phyloP scores from a whole-genome alignment of 92 coral and sea anemone species.

The Palythoa grandis region DNA sequence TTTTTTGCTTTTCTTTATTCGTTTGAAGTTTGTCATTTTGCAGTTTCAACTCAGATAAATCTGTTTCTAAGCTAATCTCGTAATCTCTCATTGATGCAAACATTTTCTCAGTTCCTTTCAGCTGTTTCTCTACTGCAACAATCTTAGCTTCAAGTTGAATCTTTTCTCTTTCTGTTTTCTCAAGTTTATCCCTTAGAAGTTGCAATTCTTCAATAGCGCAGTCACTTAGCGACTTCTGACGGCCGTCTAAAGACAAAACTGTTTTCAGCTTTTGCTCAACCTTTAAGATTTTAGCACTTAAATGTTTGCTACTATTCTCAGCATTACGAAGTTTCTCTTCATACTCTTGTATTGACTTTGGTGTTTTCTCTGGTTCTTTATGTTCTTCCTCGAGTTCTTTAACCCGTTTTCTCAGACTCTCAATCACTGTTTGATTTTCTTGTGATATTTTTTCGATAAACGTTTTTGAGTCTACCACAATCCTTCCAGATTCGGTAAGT shows the following conservation, averaged over 20 bases:
- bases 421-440: conserved; percentile 23
- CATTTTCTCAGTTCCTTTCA: conserved; percentile 57
- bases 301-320: conserved; percentile 57
- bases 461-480: conserved; percentile 65
- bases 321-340: conserved; percentile 55
- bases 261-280: conserved; percentile 59
- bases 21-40: conserved; percentile 49
- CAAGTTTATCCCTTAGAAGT: conserved; percentile 26
- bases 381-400: conserved; percentile 37
- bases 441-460: conserved; percentile 49
- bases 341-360: conserved; percentile 19
- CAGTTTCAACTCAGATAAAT: conserved; percentile 50
- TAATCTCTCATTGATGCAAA: conserved; percentile 57
- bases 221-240: conserved; percentile 14
- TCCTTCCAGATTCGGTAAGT: conserved; percentile 63
- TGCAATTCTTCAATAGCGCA: conserved; percentile 35
- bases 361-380: neutral
- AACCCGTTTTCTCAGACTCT: conserved; percentile 8
- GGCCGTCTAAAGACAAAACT: conserved; percentile 44
- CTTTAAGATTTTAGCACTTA: conserved; percentile 61
- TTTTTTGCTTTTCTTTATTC: neutral
- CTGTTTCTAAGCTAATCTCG: conserved; percentile 61
- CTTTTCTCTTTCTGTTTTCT: conserved; percentile 32
- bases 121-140: conserved; percentile 53
- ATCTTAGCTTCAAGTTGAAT: conserved; percentile 50